Evolutionary conservation across 2,888 invertebrate species (phyloP).

Genomic region (Amblyjoppa proteus): DNA sequence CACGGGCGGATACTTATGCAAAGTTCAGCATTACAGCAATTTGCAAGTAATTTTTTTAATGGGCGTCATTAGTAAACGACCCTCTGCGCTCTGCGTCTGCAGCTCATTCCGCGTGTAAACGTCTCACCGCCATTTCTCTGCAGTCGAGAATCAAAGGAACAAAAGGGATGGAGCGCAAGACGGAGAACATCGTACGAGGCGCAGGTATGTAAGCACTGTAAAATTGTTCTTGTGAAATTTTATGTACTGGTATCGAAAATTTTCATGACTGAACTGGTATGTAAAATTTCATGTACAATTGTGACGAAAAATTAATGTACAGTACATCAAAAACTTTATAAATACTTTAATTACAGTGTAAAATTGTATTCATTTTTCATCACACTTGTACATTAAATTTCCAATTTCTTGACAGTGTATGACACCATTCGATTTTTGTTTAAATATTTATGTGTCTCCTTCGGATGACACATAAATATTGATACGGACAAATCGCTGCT

Average conservation of each 20-base stretch:
- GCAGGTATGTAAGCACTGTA: neutral
- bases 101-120: neutral
- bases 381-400: too few species aligned
- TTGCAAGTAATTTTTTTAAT: neutral
- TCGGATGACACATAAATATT: constrained; percentile 42
- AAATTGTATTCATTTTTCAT: too few species aligned
- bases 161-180: neutral
- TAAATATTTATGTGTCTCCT: constrained; percentile 77
- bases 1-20: neutral
- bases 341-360: too few species aligned
- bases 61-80: too few species aligned
- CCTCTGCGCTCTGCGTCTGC: neutral
- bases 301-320: too few species aligned
- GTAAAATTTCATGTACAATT: too few species aligned
- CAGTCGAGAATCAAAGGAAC: too few species aligned
- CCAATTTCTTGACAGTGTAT: neutral
- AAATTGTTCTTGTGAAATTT: too few species aligned
- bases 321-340: too few species aligned
- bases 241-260: too few species aligned
- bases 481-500: constrained; percentile 75
- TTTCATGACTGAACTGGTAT: too few species aligned
- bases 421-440: constrained; percentile 78
- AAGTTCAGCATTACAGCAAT: neutral
- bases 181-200: neutral
- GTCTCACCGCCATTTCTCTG: neutral